Conservation (phyloP, 2,888 invertebrate species). For the Drosophila flavopinicola region DNA sequence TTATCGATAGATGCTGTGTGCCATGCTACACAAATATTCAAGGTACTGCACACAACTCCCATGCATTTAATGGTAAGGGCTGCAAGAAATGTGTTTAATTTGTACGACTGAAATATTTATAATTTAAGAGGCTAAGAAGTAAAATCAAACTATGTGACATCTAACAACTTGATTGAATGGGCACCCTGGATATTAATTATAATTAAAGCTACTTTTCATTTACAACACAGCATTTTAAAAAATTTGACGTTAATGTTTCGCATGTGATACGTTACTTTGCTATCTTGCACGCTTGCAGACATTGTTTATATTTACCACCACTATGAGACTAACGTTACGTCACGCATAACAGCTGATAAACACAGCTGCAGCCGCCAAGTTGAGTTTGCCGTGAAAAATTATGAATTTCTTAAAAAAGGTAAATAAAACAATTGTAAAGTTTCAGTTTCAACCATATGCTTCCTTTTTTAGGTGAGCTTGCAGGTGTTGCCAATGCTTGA, state of each 20-base stretch:
- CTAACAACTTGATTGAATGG: no score
- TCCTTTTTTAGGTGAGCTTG: slow-evolving; percentile 42
- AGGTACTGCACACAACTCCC: not conserved
- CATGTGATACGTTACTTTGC: not conserved
- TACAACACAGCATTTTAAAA: no score
- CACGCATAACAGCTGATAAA: slow-evolving; percentile 64
- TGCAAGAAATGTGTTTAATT: not conserved
- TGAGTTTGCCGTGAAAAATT: slow-evolving; percentile 18
- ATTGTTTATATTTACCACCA: slow-evolving; percentile 3
- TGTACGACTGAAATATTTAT: no score
- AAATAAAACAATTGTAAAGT: slow-evolving; percentile 30
- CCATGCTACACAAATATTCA: not conserved
- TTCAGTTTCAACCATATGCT: no score
- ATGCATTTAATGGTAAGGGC: not conserved
- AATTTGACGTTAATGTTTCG: not conserved
- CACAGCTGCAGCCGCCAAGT: slow-evolving; percentile 28
- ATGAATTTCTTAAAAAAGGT: slow-evolving; percentile 77
- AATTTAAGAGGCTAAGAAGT: no score
- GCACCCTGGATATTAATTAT: no score
- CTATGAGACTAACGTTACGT: slow-evolving; percentile 53
- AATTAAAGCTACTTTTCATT: no score
- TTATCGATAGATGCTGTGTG: slow-evolving; percentile 30
- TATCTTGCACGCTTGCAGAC: not conserved
- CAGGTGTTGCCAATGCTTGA: slow-evolving; percentile 46
- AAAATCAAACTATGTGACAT: no score